These are phyloP conservation scores for Caenorhabditis sulstoni DNA, from an alignment of 2,888 invertebrate species.

Conservation along the genomic window DNA sequence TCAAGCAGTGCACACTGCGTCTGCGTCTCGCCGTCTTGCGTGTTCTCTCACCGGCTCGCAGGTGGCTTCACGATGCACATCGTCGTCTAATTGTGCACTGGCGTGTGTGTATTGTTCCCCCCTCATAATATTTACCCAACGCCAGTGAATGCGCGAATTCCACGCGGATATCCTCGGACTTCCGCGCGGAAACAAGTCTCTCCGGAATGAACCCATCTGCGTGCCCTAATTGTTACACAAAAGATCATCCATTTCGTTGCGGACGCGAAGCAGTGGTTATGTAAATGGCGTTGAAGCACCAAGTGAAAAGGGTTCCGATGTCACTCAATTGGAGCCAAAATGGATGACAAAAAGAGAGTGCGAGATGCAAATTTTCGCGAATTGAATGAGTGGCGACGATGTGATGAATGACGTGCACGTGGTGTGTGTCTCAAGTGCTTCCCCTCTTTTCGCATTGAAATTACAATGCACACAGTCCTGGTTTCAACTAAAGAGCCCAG, in stretches of 20 bases:
- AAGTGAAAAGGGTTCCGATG: constrained; percentile 7
- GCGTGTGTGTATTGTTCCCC: constrained; percentile 44
- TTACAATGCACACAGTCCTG: too few relatives aligned
- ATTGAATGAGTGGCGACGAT: neutral
- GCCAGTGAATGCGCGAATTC: constrained; percentile 44
- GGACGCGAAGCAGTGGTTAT: constrained; percentile 26
- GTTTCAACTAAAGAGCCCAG: too few relatives aligned
- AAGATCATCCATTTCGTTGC: constrained; percentile 44
- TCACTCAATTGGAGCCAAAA: neutral
- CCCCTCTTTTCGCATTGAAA: too few relatives aligned
- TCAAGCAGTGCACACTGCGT: constrained; percentile 27
- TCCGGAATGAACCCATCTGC: constrained; percentile 17
- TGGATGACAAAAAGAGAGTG: constrained; percentile 21
- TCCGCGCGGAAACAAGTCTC: neutral
- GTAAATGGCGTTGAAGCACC: constrained; percentile 5
- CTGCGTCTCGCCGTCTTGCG: neutral
- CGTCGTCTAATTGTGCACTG: constrained; percentile 45
- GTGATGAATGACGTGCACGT: neutral
- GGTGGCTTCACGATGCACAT: constrained; percentile 51
- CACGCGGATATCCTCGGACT: neutral
- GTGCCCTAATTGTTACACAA: constrained; percentile 48
- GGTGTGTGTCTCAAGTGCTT: too few relatives aligned
- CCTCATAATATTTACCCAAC: constrained; percentile 36
- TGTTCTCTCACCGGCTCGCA: constrained; percentile 15
- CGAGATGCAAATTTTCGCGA: neutral